A percentile compares a stretch with the other conserved stretches of the same genome.
Evolutionary conservation across 2,797 vertebrate species (phyloP).

Genomic region (Botia almorhae): DNA sequence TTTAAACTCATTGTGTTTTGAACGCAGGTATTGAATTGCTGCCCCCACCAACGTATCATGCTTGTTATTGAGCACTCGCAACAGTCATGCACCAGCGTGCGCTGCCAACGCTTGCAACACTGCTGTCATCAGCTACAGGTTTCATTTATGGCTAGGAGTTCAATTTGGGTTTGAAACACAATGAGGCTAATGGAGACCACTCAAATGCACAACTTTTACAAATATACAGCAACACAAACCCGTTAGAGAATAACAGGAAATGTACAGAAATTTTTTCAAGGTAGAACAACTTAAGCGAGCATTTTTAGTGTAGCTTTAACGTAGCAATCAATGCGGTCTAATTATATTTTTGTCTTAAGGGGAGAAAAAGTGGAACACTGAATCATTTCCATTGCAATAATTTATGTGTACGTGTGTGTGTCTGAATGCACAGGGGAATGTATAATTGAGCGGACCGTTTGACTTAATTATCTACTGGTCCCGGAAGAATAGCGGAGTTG

Average conservation of each 20-base stretch:
- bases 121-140: slow-evolving; percentile 12
- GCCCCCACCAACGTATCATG: slow-evolving; percentile 3
- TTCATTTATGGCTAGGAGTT: slow-evolving; percentile 6
- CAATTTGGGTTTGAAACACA: background rate
- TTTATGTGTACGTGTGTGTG: background rate
- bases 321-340: slow-evolving; percentile 13
- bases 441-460: slow-evolving; percentile 36
- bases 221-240: background rate
- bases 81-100: background rate
- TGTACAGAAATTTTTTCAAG: background rate
- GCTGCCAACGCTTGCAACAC: background rate
- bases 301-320: background rate
- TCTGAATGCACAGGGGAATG: slow-evolving; percentile 3
- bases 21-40: slow-evolving; percentile 47
- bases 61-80: slow-evolving; percentile 14
- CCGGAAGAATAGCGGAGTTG: slow-evolving; percentile 11
- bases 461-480: slow-evolving; percentile 43
- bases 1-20: slow-evolving; percentile 51
- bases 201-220: background rate
- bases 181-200: background rate
- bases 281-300: background rate
- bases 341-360: slow-evolving; percentile 27
- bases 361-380: slow-evolving; percentile 15
- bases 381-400: background rate
- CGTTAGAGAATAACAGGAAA: background rate